phyloP scores from a whole-genome alignment of 2,113 vertebrate genomes.

The Gavia stellata region DNA sequence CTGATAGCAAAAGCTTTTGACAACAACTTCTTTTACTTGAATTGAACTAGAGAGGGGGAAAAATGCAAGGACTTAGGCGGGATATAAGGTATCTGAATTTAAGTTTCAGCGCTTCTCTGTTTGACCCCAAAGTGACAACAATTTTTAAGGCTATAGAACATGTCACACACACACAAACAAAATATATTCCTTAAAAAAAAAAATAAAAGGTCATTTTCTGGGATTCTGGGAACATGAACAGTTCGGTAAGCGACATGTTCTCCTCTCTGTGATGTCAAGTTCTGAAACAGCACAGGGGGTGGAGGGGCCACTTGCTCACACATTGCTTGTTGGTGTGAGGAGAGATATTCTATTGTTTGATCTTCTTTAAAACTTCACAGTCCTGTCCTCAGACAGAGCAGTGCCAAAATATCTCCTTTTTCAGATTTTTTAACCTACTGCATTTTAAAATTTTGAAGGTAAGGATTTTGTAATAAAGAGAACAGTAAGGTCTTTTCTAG shows the following conservation, averaged over 20 bases:
- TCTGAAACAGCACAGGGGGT: not conserved
- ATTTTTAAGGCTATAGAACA: not conserved
- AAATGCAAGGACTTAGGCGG: not conserved
- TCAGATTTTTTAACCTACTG: not conserved
- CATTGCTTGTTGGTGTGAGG: not conserved
- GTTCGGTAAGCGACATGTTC: not conserved
- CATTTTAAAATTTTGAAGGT: slow-evolving; percentile 11
- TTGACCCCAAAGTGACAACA: not conserved
- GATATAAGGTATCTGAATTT: not conserved
- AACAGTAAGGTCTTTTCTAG: not conserved
- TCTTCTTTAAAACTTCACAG: not conserved
- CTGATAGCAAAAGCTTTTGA: not conserved
- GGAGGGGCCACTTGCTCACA: not conserved
- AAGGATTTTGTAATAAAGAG: not conserved
- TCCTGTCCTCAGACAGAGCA: not conserved
- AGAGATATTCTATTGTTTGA: not conserved
- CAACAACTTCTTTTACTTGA: not conserved
- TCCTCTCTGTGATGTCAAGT: not conserved
- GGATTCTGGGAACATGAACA: not conserved
- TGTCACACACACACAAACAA: not conserved
- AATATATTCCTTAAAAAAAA: not conserved
- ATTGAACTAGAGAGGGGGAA: not conserved
- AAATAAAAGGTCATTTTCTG: not conserved
- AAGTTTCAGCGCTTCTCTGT: not conserved
- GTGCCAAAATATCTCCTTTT: not conserved